Base-by-base conservation (phyloP, 2,888 invertebrate genomes). In the Lasioglossum morio region DNA sequence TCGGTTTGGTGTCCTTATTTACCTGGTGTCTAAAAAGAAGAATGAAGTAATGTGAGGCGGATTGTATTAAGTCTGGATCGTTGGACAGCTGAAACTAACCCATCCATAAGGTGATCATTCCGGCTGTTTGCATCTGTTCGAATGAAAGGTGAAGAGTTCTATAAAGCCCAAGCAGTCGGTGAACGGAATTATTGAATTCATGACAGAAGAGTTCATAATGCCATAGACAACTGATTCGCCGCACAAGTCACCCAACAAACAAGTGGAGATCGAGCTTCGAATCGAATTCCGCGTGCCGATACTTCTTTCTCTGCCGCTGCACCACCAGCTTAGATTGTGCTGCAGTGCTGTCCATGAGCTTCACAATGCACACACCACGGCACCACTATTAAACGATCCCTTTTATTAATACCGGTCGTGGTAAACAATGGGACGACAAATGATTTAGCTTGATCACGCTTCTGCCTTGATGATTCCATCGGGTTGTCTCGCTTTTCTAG, bases 331-430 rank as follows among this genome's bases (percentile, higher is more conserved):
- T 23, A 23, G 30, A 37, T 23, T 23, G 16, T 8, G 37, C 19
- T 37, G 4, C 10, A 34, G 1, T 10, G 30, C 8, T 23, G 30
- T 69, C 23, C 3, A 4, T 12, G 23, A 23, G 8, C 57, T n/a
- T 57, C n/a, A 0, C n/a, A 12, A n/a, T 12, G 57, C n/a, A 12
- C 40, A n/a, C 7, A 14, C 4, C 70, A 14, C n/a, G 40, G 34
- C n/a, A n/a, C 7, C n/a, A 7, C 5, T 14, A 16, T 37, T n/a
- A n/a, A 72, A 60, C 69, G 77, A 37, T 12, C 60, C 23, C 37
- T 63, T 40, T 84, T 84, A 85, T 85, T 85, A 85, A 84, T 79
- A 66, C 84, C 76, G 79, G 12, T 40, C 75, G 75, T 34, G 48
- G 69, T 73, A 84, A 79, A 84, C 79, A 84, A 66, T 57, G 37